Conservation (phyloP, 2,113 vertebrate species). For the Scomber scombrus region DNA sequence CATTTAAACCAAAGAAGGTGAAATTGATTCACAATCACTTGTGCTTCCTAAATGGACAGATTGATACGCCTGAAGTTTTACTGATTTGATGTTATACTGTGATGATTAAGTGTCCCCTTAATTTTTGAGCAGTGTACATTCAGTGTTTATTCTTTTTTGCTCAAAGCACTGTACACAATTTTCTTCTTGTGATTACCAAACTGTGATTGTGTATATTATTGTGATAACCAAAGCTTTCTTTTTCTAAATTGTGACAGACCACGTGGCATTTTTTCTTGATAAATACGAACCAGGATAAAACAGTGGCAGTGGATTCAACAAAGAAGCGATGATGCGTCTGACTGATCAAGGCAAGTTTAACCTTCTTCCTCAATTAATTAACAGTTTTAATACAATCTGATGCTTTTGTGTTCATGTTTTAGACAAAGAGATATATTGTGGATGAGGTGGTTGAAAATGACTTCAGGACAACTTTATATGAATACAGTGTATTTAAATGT, state of each 20-base stretch:
- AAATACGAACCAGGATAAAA: slow-evolving; percentile 13
- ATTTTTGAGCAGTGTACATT: too few species aligned
- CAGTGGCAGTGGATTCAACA: neutral
- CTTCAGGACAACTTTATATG: too few species aligned
- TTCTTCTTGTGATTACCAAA: neutral
- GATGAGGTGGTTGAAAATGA: neutral
- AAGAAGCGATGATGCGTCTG: slow-evolving; percentile 22
- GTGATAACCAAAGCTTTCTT: accelerated
- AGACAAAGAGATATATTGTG: neutral
- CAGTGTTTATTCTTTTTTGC: accelerated
- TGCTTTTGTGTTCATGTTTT: accelerated
- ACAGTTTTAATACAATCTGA: accelerated
- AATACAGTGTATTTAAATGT: neutral
- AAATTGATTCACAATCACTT: too few species aligned
- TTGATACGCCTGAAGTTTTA: too few species aligned
- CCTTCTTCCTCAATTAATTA: neutral
- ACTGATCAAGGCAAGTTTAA: slow-evolving; percentile 45
- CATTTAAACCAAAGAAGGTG: too few species aligned
- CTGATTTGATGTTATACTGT: too few species aligned
- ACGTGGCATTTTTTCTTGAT: slow-evolving; percentile 20
- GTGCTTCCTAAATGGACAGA: too few species aligned
- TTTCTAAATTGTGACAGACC: neutral
- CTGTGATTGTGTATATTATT: neutral
- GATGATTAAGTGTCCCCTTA: too few species aligned
- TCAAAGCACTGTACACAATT: too few species aligned